Percentiles rank a stretch among this genome's conserved stretches.
Conservation (phyloP, 2,797 vertebrate species). For the Balearica regulorum region DNA sequence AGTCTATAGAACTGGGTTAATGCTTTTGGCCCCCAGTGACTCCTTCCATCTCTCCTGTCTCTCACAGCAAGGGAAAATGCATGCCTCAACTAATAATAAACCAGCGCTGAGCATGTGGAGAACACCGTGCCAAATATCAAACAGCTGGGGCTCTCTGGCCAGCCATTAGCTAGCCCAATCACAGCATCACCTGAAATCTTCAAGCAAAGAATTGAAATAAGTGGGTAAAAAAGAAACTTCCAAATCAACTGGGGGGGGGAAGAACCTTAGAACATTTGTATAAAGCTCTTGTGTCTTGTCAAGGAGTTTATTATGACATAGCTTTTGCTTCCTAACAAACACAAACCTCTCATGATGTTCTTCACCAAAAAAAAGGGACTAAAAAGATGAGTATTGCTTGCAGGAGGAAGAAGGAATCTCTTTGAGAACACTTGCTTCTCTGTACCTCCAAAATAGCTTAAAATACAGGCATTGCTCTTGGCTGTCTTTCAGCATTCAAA, state of each 20-base stretch:
- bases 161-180: not conserved
- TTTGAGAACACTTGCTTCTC: not conserved
- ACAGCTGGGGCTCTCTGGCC: slow-evolving; percentile 16
- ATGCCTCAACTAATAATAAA: slow-evolving; percentile 28
- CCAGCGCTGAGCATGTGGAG: not conserved
- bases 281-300: not conserved
- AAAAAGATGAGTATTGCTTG: not conserved
- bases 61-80: not conserved
- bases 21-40: not conserved
- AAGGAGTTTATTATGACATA: not conserved
- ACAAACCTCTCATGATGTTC: not conserved
- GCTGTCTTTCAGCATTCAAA: not conserved
- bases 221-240: not conserved
- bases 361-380: not conserved
- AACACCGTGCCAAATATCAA: not conserved
- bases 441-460: not conserved
- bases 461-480: not conserved
- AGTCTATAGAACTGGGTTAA: slow-evolving; percentile 19
- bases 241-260: not conserved
- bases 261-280: not conserved
- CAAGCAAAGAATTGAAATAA: not conserved
- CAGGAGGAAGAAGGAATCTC: not conserved
- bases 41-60: not conserved
- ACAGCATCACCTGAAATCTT: not conserved
- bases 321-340: not conserved